Conservation (phyloP, 2,888 invertebrate species). For the Cantharis nigra region DNA sequence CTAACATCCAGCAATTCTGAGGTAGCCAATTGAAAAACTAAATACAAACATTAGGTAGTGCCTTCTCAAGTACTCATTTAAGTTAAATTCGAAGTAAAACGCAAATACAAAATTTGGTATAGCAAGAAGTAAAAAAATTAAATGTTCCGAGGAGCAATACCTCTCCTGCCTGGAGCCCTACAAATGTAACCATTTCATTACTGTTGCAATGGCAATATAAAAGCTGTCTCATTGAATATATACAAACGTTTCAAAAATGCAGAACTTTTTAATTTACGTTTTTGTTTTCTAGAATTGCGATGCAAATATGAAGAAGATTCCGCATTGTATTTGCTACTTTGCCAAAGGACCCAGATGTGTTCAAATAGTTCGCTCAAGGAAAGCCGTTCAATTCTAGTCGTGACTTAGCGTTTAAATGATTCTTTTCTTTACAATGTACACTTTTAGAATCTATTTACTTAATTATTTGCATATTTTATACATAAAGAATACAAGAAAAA, state of each 20-base stretch:
- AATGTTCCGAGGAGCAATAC: constrained; percentile 33
- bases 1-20: constrained; percentile 3
- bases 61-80: constrained; percentile 6
- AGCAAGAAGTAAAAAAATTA: constrained; percentile 26
- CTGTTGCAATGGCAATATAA: constrained; percentile 36
- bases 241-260: constrained; percentile 35
- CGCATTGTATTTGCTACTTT: constrained; percentile 31
- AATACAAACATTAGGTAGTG: constrained; percentile 13
- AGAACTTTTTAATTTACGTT: constrained; percentile 30
- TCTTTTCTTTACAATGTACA: constrained; percentile 38
- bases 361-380: constrained; percentile 39
- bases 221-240: constrained; percentile 28
- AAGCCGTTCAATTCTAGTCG: constrained; percentile 40
- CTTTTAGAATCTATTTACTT: constrained; percentile 36
- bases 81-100: constrained; percentile 20
- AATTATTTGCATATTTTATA: constrained; percentile 31
- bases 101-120: constrained; percentile 23
- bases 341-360: constrained; percentile 42
- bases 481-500: background rate
- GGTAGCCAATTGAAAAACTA: constrained; percentile 18
- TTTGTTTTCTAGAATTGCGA: constrained; percentile 26
- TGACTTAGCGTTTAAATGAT: constrained; percentile 43
- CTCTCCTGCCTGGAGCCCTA: constrained; percentile 27
- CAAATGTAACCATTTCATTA: constrained; percentile 36
- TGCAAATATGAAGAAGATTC: constrained; percentile 29